Evolutionary conservation across 2,797 vertebrate genomes (phyloP).

Genomic region (Pangasius larnaudii): DNA sequence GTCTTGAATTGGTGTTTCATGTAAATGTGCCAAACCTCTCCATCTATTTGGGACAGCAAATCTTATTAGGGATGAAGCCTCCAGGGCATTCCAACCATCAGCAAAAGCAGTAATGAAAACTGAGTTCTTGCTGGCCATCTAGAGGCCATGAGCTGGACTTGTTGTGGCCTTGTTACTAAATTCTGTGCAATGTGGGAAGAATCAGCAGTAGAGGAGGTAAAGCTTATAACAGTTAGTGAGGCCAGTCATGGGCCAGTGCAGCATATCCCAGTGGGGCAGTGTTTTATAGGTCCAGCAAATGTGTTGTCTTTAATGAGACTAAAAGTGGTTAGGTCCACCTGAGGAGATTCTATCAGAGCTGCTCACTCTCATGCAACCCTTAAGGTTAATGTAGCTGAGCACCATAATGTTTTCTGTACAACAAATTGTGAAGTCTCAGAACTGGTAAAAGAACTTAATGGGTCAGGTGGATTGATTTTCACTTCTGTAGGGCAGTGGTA

Average conservation of each 20-base stretch:
- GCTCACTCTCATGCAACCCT: neutral
- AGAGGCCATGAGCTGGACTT: neutral
- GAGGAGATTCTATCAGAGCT: neutral
- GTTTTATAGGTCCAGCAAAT: neutral
- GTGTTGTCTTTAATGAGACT: neutral
- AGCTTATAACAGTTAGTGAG: neutral
- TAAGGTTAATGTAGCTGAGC: neutral
- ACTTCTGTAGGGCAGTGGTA: neutral
- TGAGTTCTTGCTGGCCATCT: neutral
- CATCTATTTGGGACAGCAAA: slow-evolving; percentile 7
- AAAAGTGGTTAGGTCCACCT: neutral
- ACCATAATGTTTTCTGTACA: neutral
- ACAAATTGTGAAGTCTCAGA: neutral
- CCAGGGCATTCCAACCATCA: neutral
- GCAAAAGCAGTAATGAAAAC: slow-evolving; percentile 4
- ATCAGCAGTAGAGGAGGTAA: neutral
- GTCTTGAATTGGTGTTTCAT: neutral
- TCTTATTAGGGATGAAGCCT: slow-evolving; percentile 8
- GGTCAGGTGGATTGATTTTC: neutral
- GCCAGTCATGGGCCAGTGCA: neutral
- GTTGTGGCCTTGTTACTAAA: neutral
- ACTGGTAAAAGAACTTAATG: neutral
- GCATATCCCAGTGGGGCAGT: neutral
- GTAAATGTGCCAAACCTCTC: neutral
- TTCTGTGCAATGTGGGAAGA: neutral